Base-by-base conservation (phyloP, 2,797 vertebrate species). In the Hybognathus amarus region DNA sequence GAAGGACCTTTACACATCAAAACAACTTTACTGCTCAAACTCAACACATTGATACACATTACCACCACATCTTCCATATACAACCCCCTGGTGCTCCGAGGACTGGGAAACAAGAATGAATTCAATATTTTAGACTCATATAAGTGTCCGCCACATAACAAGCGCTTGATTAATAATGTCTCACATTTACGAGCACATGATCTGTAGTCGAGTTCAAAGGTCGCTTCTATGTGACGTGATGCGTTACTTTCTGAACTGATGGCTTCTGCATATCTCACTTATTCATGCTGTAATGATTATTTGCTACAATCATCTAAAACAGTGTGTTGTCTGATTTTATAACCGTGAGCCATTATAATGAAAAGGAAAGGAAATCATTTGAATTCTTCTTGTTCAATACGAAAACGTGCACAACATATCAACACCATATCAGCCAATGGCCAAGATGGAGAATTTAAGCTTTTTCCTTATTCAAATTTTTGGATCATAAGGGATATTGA, bases 91-190 rank as follows among this genome's bases (percentile, higher is more conserved):
- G 30, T 30, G 61, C 61, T 63, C 27, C 6, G 6, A 38, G 36
- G 5, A 42, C 6, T 61, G 15, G 13, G 10, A 54, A 67, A 61
- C 15, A 17, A 61, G 74, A 59, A 76, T 24, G 2, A 59, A 61
- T 61, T 18, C 13, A 40, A 61, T 42, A 61, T 61, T 17, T 76
- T 24, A 6, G 13, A 61, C 8, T 61, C 54, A 56, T n/a, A n/a
- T 18, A 54, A 54, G 30, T n/a, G 30, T 36, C 47, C 1, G 13
- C 52, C n/a, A n/a, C 52, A 59, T 59, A 76, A 76, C 52, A 59
- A 59, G 74, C 15, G 15, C 74, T 76, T 76, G 52, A 76, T 59
- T 76, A 76, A 61, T 59, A 76, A 76, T 59, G 52, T 24, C 73
- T 59, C 54, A 42, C 54, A 27, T 59, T 76, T 76, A 59, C n/a